Base-by-base conservation (phyloP, 92 coral and sea anemone species). In the Porites lobata region DNA sequence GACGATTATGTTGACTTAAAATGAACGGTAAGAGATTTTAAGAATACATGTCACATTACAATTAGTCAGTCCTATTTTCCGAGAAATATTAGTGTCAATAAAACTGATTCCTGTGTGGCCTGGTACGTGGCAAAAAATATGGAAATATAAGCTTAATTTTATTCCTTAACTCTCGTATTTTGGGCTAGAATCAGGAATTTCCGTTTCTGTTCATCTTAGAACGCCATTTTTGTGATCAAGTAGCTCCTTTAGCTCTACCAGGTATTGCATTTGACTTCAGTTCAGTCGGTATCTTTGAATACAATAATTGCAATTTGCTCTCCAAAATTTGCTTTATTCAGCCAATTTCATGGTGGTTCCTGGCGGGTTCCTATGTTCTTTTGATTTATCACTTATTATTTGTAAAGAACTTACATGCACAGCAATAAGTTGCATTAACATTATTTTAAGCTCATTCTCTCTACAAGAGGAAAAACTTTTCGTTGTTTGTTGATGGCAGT, bases 1-100 rank as follows among this genome's bases (percentile, higher is more conserved):
- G 89, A 87, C 38, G 88, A 89, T 79, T 78, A 91, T 93, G 98
- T 85, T 90, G 72, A 72, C 93, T 59, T 93, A 95, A 95, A 90
- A 95, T 95, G 98, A 95, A 95, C 72, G 96, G 98, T 95, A 91
- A 95, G 93, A 81, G 0, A 18, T 51, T 67, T 7, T 14, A 24
- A 43, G 21, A 22, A 9, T 43, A 18, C 4, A 69, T n/a, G 8
- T 58, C 38, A 32, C 62, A 20, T 17, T 58, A 5, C n/a, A 69
- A 59, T 58, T 56, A 69, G 14, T 68, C 52, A 57, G 38, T 78
- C 15, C 53, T 6, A 9, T 4, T 62, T 61, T 8, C 24, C 8
- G 11, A 50, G 66, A 79, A 32, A 68, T 12, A 24, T 81, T 19
- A 6, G 50, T 12, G 6, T 56, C 4, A 7, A 22, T 56, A 26